Evolutionary conservation across 1,140 invertebrate species (phyloP).

Genomic region (Cydia splendana): DNA sequence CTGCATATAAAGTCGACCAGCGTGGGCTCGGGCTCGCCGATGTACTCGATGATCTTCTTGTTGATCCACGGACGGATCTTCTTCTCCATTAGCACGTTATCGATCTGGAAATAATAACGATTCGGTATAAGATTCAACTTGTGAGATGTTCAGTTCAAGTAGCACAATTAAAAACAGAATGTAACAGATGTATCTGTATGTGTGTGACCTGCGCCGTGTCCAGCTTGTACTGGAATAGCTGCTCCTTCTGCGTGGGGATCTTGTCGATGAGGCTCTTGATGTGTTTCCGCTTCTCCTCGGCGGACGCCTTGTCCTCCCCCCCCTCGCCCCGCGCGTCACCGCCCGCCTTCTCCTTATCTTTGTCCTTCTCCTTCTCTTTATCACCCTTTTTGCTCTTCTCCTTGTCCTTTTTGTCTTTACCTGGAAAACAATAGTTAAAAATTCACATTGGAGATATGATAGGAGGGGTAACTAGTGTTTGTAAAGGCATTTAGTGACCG

Average conservation of each 20-base stretch:
- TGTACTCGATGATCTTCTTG: slow-evolving; percentile 99
- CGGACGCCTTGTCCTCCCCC: slow-evolving; percentile 75
- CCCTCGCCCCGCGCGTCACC: slow-evolving; percentile 83
- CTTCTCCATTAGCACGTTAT: slow-evolving; percentile 93
- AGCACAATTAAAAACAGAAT: too few species aligned
- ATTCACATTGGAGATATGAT: not conserved
- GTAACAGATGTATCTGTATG: too few species aligned
- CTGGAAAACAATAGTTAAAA: slow-evolving; percentile 38
- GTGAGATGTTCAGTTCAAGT: too few species aligned
- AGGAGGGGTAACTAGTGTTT: too few species aligned
- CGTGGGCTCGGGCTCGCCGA: slow-evolving; percentile 99
- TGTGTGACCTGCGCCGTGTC: slow-evolving; percentile 91
- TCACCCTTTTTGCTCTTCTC: slow-evolving; percentile 48
- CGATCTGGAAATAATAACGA: slow-evolving; percentile 70
- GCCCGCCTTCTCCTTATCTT: slow-evolving; percentile 91
- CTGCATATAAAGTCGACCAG: slow-evolving; percentile 99
- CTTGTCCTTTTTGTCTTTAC: slow-evolving; percentile 63
- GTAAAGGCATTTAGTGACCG: too few species aligned
- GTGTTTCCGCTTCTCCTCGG: slow-evolving; percentile 97
- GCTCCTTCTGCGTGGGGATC: slow-evolving; percentile 98
- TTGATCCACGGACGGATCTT: slow-evolving; percentile 99
- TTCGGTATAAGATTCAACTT: too few species aligned
- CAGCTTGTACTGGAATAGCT: slow-evolving; percentile 95
- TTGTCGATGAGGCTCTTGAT: slow-evolving; percentile 98
- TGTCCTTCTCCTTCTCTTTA: slow-evolving; percentile 83